These are phyloP conservation scores for Astreopora myriophthalma DNA, from an alignment of 64 coral and sea anemone genomes.

Conservation along the genomic window DNA sequence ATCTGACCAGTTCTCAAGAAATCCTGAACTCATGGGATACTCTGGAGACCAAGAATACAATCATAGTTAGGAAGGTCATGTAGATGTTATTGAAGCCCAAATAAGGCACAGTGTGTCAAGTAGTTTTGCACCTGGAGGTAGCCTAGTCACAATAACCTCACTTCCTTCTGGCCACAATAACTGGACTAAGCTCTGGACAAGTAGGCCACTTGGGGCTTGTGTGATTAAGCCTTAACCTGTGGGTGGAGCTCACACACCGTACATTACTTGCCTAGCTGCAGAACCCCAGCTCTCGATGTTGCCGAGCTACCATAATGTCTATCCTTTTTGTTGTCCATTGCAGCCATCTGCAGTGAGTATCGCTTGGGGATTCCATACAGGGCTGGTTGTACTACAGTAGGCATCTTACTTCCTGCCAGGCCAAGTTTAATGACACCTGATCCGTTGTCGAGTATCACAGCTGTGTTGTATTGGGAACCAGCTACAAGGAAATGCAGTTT, in stretches of 20 bases:
- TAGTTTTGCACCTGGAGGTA: too few species aligned
- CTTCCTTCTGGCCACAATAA: too few species aligned
- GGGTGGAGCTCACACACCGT: background rate
- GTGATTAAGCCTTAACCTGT: too few species aligned
- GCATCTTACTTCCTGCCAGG: constrained; percentile 72
- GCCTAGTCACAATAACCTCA: too few species aligned
- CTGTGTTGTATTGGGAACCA: constrained; percentile 80
- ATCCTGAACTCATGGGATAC: constrained; percentile 89
- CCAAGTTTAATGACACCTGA: constrained; percentile 87
- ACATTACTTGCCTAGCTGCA: constrained; percentile 80
- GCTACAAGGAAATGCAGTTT: constrained; percentile 47
- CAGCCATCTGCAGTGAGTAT: constrained; percentile 92
- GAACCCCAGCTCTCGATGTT: constrained; percentile 75
- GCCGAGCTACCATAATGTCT: constrained; percentile 72
- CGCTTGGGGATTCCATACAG: constrained; percentile 81
- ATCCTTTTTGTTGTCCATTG: constrained; percentile 67
- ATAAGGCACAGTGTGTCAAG: too few species aligned
- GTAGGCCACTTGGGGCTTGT: too few species aligned
- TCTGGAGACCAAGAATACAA: background rate
- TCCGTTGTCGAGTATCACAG: constrained; percentile 91
- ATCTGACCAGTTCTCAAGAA: constrained; percentile 93
- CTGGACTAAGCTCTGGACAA: too few species aligned
- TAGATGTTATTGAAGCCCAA: too few species aligned
- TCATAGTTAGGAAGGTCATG: background rate
- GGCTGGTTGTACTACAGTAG: constrained; percentile 70